Evolutionary conservation across 1,140 invertebrate genomes (phyloP).

Genomic region (Dendroctonus ponderosae): DNA sequence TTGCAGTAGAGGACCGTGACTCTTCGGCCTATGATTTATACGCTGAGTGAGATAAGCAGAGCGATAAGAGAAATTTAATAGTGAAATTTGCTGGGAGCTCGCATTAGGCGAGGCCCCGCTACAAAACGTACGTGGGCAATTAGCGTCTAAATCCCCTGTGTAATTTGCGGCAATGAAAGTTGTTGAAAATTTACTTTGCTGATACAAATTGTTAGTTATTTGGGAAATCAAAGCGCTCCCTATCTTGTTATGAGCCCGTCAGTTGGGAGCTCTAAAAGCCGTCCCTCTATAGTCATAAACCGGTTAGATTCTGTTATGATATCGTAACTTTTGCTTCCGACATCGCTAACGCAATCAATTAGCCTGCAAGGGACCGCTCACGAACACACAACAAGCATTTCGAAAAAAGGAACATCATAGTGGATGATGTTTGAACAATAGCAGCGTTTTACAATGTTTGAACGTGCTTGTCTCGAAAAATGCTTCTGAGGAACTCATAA

Average conservation of each 20-base stretch:
- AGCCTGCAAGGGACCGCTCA: too few relatives aligned
- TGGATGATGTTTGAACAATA: too few relatives aligned
- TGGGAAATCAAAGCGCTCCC: slow-evolving; percentile 3
- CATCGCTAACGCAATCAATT: too few relatives aligned
- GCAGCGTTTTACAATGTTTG: too few relatives aligned
- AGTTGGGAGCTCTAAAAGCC: too few relatives aligned
- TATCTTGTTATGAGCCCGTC: slow-evolving; percentile 3
- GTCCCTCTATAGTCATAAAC: too few relatives aligned
- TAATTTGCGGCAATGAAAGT: slow-evolving; percentile 32
- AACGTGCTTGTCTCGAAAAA: too few relatives aligned
- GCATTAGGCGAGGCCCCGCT: slow-evolving; percentile 19
- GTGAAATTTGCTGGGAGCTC: slow-evolving; percentile 32
- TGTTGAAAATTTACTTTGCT: slow-evolving; percentile 28
- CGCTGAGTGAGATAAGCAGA: slow-evolving; percentile 30
- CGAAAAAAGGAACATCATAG: too few relatives aligned
- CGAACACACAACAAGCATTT: too few relatives aligned
- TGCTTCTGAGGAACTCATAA: too few relatives aligned
- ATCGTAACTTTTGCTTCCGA: too few relatives aligned
- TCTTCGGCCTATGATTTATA: slow-evolving; percentile 35
- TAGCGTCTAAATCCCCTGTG: slow-evolving; percentile 30
- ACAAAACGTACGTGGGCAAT: slow-evolving; percentile 36
- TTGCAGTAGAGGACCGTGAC: slow-evolving; percentile 31
- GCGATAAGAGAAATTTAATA: slow-evolving; percentile 38
- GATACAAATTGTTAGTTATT: slow-evolving; percentile 26
- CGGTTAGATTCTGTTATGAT: too few relatives aligned